A percentile compares a stretch with the other conserved stretches of the same genome.
phyloP scores from a whole-genome alignment of 2,113 vertebrate species.

The Thomomys bottae region DNA sequence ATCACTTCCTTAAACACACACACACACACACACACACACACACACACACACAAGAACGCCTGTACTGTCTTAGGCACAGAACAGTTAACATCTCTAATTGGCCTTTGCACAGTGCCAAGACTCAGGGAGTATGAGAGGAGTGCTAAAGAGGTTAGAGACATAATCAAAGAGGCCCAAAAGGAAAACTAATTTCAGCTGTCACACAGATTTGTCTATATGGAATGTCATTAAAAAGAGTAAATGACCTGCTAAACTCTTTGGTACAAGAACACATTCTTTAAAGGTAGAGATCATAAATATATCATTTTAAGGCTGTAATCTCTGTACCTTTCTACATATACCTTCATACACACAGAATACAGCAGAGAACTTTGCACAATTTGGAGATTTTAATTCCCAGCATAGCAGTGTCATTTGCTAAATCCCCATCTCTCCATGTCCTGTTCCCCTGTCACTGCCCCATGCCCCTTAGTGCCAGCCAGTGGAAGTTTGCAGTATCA shows the following conservation, averaged over 20 bases:
- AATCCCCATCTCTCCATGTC: background rate
- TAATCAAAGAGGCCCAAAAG: constrained; percentile 53
- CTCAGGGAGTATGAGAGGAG: background rate
- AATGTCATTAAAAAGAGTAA: constrained; percentile 30
- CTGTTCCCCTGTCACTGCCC: background rate
- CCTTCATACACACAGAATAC: background rate
- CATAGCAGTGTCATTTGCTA: background rate
- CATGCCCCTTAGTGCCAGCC: background rate
- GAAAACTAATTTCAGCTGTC: constrained; percentile 57
- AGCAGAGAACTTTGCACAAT: background rate
- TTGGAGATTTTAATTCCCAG: background rate
- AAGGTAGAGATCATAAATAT: constrained; percentile 16
- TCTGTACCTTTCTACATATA: background rate
- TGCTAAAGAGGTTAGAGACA: constrained; percentile 36
- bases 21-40: too few species aligned
- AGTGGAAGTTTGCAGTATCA: background rate
- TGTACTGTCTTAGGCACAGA: background rate
- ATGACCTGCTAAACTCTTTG: constrained; percentile 41
- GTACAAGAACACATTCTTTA: constrained; percentile 34
- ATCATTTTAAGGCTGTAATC: background rate
- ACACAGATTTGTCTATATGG: constrained; percentile 15
- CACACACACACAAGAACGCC: too few species aligned
- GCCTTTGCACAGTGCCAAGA: constrained; percentile 41
- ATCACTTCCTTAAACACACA: background rate
- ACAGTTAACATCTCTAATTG: constrained; percentile 51